These are phyloP conservation scores for Caenorhabditis doughertyi DNA, from an alignment of 2,888 invertebrate genomes.

Conservation along the genomic window DNA sequence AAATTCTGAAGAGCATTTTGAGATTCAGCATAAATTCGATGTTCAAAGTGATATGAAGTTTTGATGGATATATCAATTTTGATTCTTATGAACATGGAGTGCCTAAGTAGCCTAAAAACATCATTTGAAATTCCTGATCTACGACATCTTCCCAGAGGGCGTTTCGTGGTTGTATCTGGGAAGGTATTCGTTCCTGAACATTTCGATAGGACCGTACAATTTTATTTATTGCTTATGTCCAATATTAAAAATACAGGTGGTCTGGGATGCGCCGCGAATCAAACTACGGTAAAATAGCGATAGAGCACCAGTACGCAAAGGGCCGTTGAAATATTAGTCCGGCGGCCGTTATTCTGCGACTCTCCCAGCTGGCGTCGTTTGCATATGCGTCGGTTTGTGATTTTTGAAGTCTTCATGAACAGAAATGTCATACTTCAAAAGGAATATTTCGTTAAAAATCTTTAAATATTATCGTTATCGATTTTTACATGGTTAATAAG, in stretches of 20 bases:
- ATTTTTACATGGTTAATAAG: no score
- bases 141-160: no score
- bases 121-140: no score
- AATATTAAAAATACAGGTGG: slow-evolving; percentile 41
- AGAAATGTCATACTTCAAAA: no score
- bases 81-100: no score
- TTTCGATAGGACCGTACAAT: background rate
- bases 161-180: background rate
- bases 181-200: background rate
- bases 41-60: background rate
- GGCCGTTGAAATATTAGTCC: slow-evolving; percentile 31
- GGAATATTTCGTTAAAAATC: no score
- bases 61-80: no score
- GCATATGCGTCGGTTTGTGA: background rate
- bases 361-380: background rate
- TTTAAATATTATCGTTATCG: no score
- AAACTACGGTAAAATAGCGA: slow-evolving; percentile 48
- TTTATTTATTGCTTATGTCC: slow-evolving; percentile 23
- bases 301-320: slow-evolving; percentile 32
- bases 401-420: background rate
- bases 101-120: no score
- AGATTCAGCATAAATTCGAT: no score
- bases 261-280: slow-evolving; percentile 49
- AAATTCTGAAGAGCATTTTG: background rate
- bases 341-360: slow-evolving; percentile 11